Base-by-base conservation (phyloP, 1,140 invertebrate genomes). In the Wasmannia auropunctata region DNA sequence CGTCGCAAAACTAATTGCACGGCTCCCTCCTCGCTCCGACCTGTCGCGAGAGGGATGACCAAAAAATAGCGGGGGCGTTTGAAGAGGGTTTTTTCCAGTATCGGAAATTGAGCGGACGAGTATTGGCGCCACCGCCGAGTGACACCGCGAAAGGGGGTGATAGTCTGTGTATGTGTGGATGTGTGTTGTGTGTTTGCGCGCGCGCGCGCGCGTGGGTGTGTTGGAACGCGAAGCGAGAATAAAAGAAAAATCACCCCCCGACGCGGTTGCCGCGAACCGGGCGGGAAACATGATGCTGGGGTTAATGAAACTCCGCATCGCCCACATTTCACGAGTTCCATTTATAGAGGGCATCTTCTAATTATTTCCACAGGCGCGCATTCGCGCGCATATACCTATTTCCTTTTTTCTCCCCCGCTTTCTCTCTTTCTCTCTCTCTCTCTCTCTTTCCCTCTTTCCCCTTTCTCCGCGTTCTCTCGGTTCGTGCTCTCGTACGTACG, bases 301-400 rank as follows among this genome's bases (percentile, higher is more conserved):
- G 67, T 83, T 83, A 83, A 83, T 83, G 79, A 83, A 83, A 83
- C 79, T 60, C 79, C 51, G 54, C 79, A 72, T 83, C 67, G 79
- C 67, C 67, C 67, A 83, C 79, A 83, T 83, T 74, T 83, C 79
- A 83, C 79, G 67, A 83, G 67, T 67, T 69, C 63, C 77, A 80
- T 83, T 83, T 83, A 81, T 81, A 83, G 79, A 74, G 49, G 79
- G 67, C 67, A 65, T 83, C 79, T 74, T 83, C 79, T 83, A 83
- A 83, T 83, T 83, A 83, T 83, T 83, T 83, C 67, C 79, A 74
- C 67, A 74, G 79, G n/a, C 37, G 51, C 37, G 67, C 25, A 58
- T 72, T 74, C 14, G 67, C 67, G 19, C 79, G 46, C 51, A n/a
- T 43, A 58, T 43, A 25, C 37, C 51, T 56, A 28, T n/a, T 28